Conservation (phyloP, 2,797 vertebrate species). For the Muscicapa comitata region DNA sequence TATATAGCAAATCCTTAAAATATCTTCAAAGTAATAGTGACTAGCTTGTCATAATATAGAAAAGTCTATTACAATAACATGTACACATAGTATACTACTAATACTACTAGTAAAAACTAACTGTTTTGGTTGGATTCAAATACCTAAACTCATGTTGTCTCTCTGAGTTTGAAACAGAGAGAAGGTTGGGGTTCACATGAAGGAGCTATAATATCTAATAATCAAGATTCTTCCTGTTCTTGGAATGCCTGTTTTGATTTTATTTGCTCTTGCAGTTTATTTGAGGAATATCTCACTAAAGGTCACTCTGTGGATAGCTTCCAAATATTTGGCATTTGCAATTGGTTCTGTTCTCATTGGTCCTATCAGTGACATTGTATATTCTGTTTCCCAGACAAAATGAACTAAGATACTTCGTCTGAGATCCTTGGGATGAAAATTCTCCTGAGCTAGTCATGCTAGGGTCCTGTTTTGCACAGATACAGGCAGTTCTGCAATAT, state of each 20-base stretch:
- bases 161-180: neutral
- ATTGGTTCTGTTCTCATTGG: neutral
- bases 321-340: conserved; percentile 12
- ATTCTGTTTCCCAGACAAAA: neutral
- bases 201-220: neutral
- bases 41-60: neutral
- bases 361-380: neutral
- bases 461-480: neutral
- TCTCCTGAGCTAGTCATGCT: neutral
- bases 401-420: neutral
- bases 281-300: neutral
- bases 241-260: neutral
- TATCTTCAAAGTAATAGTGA: neutral
- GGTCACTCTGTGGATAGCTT: neutral
- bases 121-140: neutral
- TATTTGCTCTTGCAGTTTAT: neutral
- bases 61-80: neutral
- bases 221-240: neutral
- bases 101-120: neutral
- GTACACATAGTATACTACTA: neutral
- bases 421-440: neutral
- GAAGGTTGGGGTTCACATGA: neutral
- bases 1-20: neutral
- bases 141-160: neutral
- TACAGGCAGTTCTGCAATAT: neutral